Percentiles rank a stretch among this genome's conserved stretches.
Conservation (phyloP, 2,888 invertebrate genomes). For the Meteorus cinctellus region DNA sequence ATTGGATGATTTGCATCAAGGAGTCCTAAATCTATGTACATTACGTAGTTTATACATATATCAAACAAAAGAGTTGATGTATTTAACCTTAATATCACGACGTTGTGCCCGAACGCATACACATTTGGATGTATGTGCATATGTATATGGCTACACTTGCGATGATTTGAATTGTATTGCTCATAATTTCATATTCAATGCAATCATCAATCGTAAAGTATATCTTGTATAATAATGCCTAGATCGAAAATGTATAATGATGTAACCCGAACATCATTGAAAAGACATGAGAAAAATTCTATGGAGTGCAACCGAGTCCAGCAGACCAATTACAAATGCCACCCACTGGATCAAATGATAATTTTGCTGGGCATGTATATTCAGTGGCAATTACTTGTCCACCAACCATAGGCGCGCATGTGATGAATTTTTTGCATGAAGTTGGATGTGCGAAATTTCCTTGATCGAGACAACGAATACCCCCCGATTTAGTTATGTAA, state of each 20-base stretch:
- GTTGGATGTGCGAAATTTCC: slow-evolving; percentile 94
- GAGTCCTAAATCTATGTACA: neutral
- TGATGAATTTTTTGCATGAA: slow-evolving; percentile 93
- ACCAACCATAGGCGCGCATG: slow-evolving; percentile 88
- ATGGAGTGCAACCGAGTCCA: slow-evolving; percentile 80
- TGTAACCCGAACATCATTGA: neutral
- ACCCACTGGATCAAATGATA: slow-evolving; percentile 92
- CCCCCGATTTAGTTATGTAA: slow-evolving; percentile 76
- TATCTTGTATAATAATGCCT: slow-evolving; percentile 34
- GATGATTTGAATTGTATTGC: slow-evolving; percentile 32
- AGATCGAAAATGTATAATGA: neutral
- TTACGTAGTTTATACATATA: slow-evolving; percentile 53
- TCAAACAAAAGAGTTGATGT: slow-evolving; percentile 47
- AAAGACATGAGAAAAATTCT: neutral
- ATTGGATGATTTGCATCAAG: neutral
- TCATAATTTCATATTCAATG: slow-evolving; percentile 23
- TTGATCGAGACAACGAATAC: slow-evolving; percentile 89
- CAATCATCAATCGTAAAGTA: slow-evolving; percentile 5
- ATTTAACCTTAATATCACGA: slow-evolving; percentile 65
- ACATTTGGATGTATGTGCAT: neutral
- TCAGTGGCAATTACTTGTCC: slow-evolving; percentile 88
- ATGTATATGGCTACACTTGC: slow-evolving; percentile 51
- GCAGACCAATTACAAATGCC: slow-evolving; percentile 94
- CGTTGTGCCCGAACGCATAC: slow-evolving; percentile 51
- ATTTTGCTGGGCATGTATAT: slow-evolving; percentile 89